These are phyloP conservation scores for Ophion ventricosus DNA, from an alignment of 2,888 invertebrate genomes.

Conservation along the genomic window DNA sequence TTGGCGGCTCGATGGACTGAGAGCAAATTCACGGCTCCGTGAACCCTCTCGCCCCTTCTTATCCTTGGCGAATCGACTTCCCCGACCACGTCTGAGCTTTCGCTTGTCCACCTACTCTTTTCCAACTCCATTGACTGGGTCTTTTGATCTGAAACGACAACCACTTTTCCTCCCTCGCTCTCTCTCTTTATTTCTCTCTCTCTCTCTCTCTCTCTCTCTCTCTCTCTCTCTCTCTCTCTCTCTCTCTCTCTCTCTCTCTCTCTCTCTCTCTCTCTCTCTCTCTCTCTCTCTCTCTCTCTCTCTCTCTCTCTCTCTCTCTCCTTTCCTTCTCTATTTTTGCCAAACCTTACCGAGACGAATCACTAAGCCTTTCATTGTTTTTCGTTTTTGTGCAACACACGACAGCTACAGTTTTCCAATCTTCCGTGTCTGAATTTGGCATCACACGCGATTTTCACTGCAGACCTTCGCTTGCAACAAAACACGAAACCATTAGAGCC, in stretches of 20 bases:
- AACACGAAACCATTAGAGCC: no score
- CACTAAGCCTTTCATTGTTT: no score
- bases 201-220: not conserved
- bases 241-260: not conserved
- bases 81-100: constrained; percentile 12
- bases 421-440: no score
- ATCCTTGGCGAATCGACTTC: not conserved
- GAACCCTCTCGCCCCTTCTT: not conserved
- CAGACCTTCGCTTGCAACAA: no score
- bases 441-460: no score
- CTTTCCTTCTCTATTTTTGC: no score
- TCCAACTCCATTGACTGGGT: constrained; percentile 43
- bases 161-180: constrained; percentile 2
- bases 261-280: no score
- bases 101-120: constrained; percentile 36
- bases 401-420: no score
- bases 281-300: no score
- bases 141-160: constrained; percentile 46
- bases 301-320: no score
- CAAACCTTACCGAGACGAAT: no score
- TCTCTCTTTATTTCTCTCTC: not conserved
- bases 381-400: no score
- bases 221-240: not conserved
- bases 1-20: constrained; percentile 20
- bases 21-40: not conserved